These are phyloP conservation scores for Eudemis profundana DNA, from an alignment of 2,888 invertebrate genomes.

Conservation along the genomic window DNA sequence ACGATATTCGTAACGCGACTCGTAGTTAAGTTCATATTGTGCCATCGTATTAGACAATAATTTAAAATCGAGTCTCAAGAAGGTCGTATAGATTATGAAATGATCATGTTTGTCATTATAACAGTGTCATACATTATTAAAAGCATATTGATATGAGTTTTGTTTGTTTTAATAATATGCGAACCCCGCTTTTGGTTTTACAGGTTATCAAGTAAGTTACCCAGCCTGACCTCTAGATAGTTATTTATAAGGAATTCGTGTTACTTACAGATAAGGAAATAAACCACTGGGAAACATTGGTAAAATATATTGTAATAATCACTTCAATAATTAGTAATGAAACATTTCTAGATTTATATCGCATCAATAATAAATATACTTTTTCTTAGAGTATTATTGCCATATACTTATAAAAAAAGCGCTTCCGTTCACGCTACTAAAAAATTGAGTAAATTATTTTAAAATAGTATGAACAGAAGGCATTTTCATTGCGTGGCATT, in stretches of 20 bases:
- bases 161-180: conserved; percentile 34
- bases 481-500: not conserved
- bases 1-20: conserved; percentile 26
- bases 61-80: conserved; percentile 45
- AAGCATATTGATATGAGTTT: conserved; percentile 35
- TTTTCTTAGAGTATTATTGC: conserved; percentile 13
- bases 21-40: conserved; percentile 50
- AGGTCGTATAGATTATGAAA: conserved; percentile 44
- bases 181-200: conserved; percentile 15
- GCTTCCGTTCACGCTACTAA: not conserved
- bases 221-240: conserved; percentile 39
- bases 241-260: conserved; percentile 3
- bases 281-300: conserved; percentile 5
- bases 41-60: conserved; percentile 60
- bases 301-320: conserved; percentile 22
- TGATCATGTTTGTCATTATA: conserved; percentile 28
- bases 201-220: conserved; percentile 22
- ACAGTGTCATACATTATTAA: conserved; percentile 34
- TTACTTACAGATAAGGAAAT: conserved; percentile 24
- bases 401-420: not conserved
- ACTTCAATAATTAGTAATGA: not conserved
- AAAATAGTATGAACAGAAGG: not conserved
- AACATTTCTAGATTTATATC: not conserved
- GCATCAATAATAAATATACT: not conserved
- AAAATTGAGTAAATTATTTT: not conserved